Evolutionary conservation across 2,888 invertebrate genomes (phyloP), one percentile per base, ranked within the genome.

Genomic region (Aphrophora alni): DNA sequence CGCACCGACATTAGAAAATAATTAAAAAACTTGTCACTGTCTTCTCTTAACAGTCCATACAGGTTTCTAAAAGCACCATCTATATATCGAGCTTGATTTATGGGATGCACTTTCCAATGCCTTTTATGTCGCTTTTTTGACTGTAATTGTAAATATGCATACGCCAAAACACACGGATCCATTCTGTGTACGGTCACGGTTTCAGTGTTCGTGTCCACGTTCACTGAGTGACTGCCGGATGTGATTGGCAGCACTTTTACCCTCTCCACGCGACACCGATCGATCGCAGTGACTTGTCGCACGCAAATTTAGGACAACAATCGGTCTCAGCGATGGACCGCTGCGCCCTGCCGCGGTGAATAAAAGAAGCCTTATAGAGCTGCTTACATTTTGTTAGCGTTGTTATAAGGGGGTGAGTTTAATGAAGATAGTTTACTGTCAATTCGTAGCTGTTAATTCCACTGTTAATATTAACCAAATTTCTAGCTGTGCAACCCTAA

Each of bases 171-270:
- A n/a, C n/a, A n/a, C n/a, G n/a, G n/a, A 21, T 5, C 24, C 17
- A 68, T 4, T 68, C 24, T 21, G 7, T 68, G 7, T 68, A 8
- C 17, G n/a, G n/a, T 68, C 24, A 7, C 24, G 7, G n/a, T 5
- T 68, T n/a, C 68, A 68, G n/a, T n/a, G n/a, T n/a, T n/a, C n/a
- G n/a, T n/a, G n/a, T n/a, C n/a, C n/a, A n/a, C n/a, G 28, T 75
- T 75, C 12, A 44, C 1, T 38, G 17, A 28, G 38, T 44, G 33
- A 38, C 75, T 74, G 27, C 1, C 74, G 17, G 10, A 74, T 74
- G 38, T 74, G n/a, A n/a, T 70, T 70, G 14, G 14, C 70, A 70
- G 70, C 70, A 70, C 70, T 70, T 70, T 70, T 70, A 70, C 70
- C 70, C 70, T 28, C 70, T 70, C 70, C 70, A 70, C 21, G 70